phyloP scores from a whole-genome alignment of 2,113 vertebrate genomes.

The Melanocharis versteri region DNA sequence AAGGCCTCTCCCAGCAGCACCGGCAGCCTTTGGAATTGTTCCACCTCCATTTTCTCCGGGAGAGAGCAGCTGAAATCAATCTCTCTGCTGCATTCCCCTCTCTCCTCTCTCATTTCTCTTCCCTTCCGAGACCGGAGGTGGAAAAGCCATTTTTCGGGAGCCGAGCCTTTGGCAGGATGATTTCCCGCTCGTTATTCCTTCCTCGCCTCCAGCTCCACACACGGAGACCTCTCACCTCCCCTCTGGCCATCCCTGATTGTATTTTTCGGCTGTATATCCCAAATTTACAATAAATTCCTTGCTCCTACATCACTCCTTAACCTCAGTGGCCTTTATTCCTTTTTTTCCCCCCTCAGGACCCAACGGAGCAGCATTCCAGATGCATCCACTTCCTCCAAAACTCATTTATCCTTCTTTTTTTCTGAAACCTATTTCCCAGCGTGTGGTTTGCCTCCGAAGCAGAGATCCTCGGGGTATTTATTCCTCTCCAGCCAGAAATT shows the following conservation, averaged over 20 bases:
- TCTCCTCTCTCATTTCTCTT: not conserved
- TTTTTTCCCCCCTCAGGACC: not conserved
- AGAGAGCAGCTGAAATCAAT: not conserved
- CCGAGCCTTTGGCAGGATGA: not conserved
- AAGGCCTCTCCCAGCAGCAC: not conserved
- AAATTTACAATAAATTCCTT: not conserved
- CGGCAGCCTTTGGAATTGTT: not conserved
- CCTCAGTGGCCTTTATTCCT: not conserved
- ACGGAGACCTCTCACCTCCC: not conserved
- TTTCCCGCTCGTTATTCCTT: not conserved
- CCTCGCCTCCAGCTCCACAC: not conserved
- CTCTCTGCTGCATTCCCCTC: not conserved
- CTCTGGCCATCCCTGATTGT: not conserved
- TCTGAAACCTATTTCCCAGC: not conserved
- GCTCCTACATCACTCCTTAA: not conserved
- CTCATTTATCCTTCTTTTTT: not conserved
- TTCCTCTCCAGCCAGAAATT: not conserved
- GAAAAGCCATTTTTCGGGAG: not conserved
- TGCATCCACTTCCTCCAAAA: not conserved
- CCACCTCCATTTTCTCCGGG: not conserved
- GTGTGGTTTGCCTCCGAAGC: not conserved
- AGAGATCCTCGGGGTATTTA: not conserved
- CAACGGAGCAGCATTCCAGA: fast-evolving
- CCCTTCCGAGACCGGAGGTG: not conserved
- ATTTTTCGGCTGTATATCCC: not conserved